Evolutionary conservation across 2,888 invertebrate genomes (phyloP), one percentile per base, ranked within the genome.

Genomic region (Meta bourneti): DNA sequence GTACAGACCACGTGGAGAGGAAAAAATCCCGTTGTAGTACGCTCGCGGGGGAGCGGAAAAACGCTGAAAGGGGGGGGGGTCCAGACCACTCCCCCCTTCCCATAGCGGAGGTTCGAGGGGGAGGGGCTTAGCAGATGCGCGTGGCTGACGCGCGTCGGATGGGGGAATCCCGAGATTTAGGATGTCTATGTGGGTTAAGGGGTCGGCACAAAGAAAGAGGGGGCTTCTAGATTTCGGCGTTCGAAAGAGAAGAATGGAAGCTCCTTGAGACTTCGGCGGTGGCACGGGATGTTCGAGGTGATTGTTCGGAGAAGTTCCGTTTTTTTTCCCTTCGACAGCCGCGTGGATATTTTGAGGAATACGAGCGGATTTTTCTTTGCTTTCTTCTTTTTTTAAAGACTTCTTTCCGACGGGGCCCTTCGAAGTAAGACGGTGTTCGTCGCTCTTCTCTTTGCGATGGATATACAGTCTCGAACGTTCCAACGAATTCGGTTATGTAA

Each of bases 131-230:
- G 49, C 52, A 34, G 34, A 81, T 75, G 81, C 90, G 90, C 90
- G 90, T 91, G 90, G 70, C 71, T 49, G 70, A 77, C 86, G 71
- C 75, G 85, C 90, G 82, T 82, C 34, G 69, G 69, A 49, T 19
- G 61, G 16, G 80, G 61, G 61, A 48, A 82, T 89, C 75, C 61
- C 61, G 48, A 75, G 81, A 81, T 89, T 89, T 81, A 89, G 89
- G 75, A 88, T 88, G 88, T 88, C 80, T 90, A 85, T 90, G 19
- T 84, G 90, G 74, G 90, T 91, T 91, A 91, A 91, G 84, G 90
- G 90, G 90, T 86, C 90, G 90, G 72, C 72, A 85, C 19, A 85
- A 77, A 78, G n/a, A 34, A 16, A 48, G n/a, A 54, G 71, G 89
- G 86, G 90, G 86, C 77, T 77, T 48, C 80, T 82, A 61, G 83